phyloP scores from a whole-genome alignment of 2,797 vertebrate species.

The Gallinago stenura region DNA sequence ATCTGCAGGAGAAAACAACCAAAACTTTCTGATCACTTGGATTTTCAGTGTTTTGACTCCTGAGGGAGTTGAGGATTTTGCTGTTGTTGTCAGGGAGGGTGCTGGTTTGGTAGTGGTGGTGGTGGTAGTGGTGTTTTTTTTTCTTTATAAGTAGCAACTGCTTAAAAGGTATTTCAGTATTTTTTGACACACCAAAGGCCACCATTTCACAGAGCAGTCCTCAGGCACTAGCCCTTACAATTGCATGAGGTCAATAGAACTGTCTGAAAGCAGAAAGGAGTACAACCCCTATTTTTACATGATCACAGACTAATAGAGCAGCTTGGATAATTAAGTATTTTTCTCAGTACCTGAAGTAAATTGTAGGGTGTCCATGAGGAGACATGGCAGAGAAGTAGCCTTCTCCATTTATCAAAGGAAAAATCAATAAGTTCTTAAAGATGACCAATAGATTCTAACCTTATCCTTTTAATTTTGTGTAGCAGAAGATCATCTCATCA shows the following conservation, averaged over 20 bases:
- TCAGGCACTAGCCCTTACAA: neutral
- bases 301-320: neutral
- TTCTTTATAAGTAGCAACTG: neutral
- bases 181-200: neutral
- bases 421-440: neutral
- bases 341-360: neutral
- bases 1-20: neutral
- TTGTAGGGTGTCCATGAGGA: neutral
- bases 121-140: neutral
- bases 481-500: neutral
- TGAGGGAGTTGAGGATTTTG: neutral
- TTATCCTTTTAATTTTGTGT: constrained; percentile 19
- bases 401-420: neutral
- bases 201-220: neutral
- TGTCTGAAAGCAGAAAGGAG: neutral
- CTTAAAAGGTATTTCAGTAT: neutral
- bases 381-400: neutral
- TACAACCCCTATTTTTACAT: neutral
- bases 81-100: neutral
- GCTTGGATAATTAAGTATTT: neutral
- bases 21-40: neutral
- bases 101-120: neutral
- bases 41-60: neutral
- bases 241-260: neutral
- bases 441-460: neutral